phyloP scores from a whole-genome alignment of 1,140 invertebrate genomes.

The Hormaphis cornu region DNA sequence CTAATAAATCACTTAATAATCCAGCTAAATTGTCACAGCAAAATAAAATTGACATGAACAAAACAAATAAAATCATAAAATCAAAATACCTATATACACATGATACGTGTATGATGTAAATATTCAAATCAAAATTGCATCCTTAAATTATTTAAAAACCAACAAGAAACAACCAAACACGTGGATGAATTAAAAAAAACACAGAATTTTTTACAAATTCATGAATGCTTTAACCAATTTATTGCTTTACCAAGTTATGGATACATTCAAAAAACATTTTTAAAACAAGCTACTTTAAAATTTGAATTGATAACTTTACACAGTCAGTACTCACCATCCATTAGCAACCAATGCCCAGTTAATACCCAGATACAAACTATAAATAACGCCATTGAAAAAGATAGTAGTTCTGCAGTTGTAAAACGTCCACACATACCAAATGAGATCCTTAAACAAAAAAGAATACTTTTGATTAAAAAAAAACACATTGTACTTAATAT shows the following conservation, averaged over 20 bases:
- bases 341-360: slow-evolving; percentile 93
- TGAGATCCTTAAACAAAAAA: slow-evolving; percentile 57
- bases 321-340: slow-evolving; percentile 66
- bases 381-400: slow-evolving; percentile 81
- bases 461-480: not conserved
- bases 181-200: no score
- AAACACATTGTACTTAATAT: not conserved
- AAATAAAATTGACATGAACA: no score
- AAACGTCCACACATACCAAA: slow-evolving; percentile 83
- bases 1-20: not conserved
- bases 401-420: slow-evolving; percentile 85
- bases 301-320: not conserved
- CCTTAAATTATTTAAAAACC: no score
- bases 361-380: slow-evolving; percentile 95
- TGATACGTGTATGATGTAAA: no score
- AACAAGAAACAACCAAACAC: no score
- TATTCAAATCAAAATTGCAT: no score
- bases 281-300: not conserved
- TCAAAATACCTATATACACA: no score
- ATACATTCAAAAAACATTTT: not conserved
- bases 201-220: no score
- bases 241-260: no score
- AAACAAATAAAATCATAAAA: slow-evolving; percentile 25
- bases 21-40: no score
- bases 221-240: no score